These are phyloP conservation scores for Papilio helenus DNA, from an alignment of 1,140 invertebrate genomes.

Conservation along the genomic window DNA sequence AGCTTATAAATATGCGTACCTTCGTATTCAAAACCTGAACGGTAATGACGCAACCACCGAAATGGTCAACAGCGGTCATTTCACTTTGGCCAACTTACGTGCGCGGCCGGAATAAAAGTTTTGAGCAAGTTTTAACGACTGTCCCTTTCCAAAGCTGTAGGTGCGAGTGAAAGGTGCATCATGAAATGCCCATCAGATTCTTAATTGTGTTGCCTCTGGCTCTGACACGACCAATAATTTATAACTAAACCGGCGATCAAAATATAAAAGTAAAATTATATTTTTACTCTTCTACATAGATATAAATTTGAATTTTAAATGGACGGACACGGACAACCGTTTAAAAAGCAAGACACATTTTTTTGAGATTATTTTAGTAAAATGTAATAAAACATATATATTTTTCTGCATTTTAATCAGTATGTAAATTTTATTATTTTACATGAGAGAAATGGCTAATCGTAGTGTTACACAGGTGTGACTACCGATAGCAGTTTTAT, in stretches of 20 bases:
- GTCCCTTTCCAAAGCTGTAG: conserved; percentile 49
- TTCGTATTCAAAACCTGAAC: conserved; percentile 67
- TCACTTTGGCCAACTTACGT: conserved; percentile 80
- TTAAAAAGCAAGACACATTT: neutral
- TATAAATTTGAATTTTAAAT: neutral
- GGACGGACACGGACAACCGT: neutral
- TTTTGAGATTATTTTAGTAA: neutral
- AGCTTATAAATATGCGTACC: conserved; percentile 40
- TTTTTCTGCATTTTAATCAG: neutral
- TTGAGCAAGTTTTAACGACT: conserved; percentile 42
- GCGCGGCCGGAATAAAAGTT: conserved; percentile 52
- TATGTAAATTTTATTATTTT: neutral
- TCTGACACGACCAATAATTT: conserved; percentile 22
- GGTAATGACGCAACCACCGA: conserved; percentile 74
- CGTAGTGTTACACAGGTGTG: neutral
- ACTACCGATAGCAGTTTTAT: neutral
- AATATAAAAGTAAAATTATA: conserved; percentile 22
- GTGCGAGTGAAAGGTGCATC: conserved; percentile 48
- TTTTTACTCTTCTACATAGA: neutral
- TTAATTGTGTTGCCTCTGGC: conserved; percentile 30
- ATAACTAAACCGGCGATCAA: conserved; percentile 33
- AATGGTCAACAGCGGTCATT: conserved; percentile 78
- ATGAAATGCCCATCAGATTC: conserved; percentile 35
- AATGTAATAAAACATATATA: neutral
- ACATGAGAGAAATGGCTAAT: neutral